Conservation (phyloP, 1,140 invertebrate species). For the Nephotettix cincticeps region DNA sequence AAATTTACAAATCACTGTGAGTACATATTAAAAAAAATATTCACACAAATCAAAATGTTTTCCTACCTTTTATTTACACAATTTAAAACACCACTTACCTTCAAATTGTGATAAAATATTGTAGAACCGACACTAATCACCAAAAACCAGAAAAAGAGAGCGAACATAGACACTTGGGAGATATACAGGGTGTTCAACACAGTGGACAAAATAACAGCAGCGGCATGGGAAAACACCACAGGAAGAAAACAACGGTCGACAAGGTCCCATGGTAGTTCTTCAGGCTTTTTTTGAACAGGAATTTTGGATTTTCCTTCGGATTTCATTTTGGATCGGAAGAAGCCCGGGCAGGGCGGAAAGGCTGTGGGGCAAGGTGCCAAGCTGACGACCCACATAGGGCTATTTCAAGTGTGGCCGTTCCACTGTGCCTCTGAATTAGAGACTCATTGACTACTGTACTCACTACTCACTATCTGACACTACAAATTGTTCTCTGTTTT, state of each 20-base stretch:
- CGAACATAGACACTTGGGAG: conserved; percentile 70
- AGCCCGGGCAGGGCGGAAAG: neutral
- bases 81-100: conserved; percentile 70
- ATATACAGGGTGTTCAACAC: conserved; percentile 67
- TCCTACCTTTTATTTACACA: too few relatives aligned
- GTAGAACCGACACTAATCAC: conserved; percentile 66
- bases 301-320: conserved; percentile 2
- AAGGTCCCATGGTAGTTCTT: conserved; percentile 66
- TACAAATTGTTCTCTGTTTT: too few relatives aligned
- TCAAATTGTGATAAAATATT: conserved; percentile 77
- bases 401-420: too few relatives aligned
- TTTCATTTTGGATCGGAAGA: neutral
- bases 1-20: too few relatives aligned
- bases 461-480: too few relatives aligned
- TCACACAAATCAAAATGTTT: too few relatives aligned
- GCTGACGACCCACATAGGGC: neutral
- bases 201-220: conserved; percentile 68
- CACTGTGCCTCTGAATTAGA: too few relatives aligned
- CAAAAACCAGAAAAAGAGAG: conserved; percentile 71
- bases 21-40: too few relatives aligned
- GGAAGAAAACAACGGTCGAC: conserved; percentile 74
- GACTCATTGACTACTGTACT: too few relatives aligned
- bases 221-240: conserved; percentile 72
- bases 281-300: conserved; percentile 19
- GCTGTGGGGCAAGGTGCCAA: neutral